Evolutionary conservation across 2,888 invertebrate genomes (phyloP).

Genomic region (Amblyteles armatorius): DNA sequence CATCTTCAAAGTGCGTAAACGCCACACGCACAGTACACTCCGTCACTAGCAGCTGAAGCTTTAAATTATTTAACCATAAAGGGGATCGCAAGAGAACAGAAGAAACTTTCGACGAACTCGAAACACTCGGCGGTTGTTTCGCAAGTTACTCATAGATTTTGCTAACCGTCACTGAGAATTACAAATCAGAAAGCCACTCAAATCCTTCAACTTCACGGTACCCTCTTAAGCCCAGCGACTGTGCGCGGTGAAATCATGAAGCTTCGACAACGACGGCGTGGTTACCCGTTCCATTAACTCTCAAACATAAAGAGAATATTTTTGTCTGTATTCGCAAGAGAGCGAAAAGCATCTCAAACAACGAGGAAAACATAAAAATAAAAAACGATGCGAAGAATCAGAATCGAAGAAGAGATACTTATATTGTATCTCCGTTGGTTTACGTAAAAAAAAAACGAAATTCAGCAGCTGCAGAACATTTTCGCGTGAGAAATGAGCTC

Average conservation of each 20-base stretch:
- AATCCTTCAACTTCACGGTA: constrained; percentile 11
- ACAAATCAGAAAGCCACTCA: constrained; percentile 38
- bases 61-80: constrained; percentile 43
- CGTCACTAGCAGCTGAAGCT: constrained; percentile 32
- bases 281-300: constrained; percentile 43
- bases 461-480: background rate
- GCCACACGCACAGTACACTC: constrained; percentile 17
- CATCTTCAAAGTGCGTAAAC: constrained; percentile 1
- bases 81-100: background rate
- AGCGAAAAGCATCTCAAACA: background rate
- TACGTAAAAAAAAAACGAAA: background rate
- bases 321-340: background rate
- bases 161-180: constrained; percentile 38
- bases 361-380: background rate
- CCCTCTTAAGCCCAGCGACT: background rate
- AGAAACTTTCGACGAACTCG: constrained; percentile 32
- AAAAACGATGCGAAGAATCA: background rate
- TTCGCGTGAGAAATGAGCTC: constrained; percentile 29
- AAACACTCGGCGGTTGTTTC: constrained; percentile 11
- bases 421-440: constrained; percentile 28
- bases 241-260: constrained; percentile 15
- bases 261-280: constrained; percentile 4
- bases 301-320: constrained; percentile 21
- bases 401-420: constrained; percentile 18
- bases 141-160: constrained; percentile 7